These are phyloP conservation scores for Papilio machaon DNA, from an alignment of 1,140 invertebrate species.

Conservation along the genomic window DNA sequence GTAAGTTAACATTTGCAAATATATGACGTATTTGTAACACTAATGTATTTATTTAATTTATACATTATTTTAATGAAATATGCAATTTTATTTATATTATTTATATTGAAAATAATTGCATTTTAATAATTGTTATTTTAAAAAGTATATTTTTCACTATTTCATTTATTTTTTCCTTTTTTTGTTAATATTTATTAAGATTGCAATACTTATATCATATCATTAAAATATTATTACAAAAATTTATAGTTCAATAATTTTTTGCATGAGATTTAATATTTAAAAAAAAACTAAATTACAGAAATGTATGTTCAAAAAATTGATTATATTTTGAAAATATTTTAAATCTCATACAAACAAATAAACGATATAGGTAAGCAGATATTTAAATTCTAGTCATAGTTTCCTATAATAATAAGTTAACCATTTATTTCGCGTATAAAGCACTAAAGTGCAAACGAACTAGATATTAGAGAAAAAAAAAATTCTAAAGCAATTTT, in stretches of 20 bases:
- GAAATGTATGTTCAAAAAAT: background rate
- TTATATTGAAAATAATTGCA: too few relatives aligned
- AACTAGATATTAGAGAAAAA: background rate
- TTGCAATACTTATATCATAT: background rate
- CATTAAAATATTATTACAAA: background rate
- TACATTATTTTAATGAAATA: too few relatives aligned
- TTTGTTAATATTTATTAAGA: background rate
- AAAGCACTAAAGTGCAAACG: background rate
- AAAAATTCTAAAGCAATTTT: background rate
- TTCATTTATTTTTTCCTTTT: background rate
- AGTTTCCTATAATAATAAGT: background rate
- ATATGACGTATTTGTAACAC: too few relatives aligned
- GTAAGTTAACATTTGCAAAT: too few relatives aligned
- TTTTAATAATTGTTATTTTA: too few relatives aligned
- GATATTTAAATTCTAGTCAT: slow-evolving; percentile 11
- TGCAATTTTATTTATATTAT: too few relatives aligned
- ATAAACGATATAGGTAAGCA: background rate
- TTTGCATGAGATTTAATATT: slow-evolving; percentile 1
- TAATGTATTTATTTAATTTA: too few relatives aligned
- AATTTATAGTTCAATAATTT: slow-evolving; percentile 5
- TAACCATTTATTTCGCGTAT: background rate
- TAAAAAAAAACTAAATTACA: background rate
- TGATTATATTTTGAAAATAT: background rate
- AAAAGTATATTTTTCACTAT: background rate
- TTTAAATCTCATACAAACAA: background rate